Conservation (phyloP, 2,113 vertebrate genomes). For the Trichomycterus rosablanca region DNA sequence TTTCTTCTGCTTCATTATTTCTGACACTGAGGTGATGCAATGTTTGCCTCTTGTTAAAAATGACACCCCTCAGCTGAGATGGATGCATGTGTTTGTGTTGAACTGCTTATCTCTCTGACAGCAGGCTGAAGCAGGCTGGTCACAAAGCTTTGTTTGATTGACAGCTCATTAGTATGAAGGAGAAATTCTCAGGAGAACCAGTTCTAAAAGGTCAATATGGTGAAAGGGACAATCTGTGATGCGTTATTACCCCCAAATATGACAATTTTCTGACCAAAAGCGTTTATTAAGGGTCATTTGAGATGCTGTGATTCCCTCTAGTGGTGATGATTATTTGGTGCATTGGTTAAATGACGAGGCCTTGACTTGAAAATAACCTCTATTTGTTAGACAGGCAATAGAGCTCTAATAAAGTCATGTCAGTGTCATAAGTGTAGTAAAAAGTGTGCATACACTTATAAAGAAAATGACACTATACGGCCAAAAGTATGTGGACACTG, state of each 20-base stretch:
- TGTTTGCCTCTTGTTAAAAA: slow-evolving; percentile 36
- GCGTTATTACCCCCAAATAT: slow-evolving; percentile 43
- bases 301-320: slow-evolving; percentile 53
- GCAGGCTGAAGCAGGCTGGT: slow-evolving; percentile 27
- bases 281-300: slow-evolving; percentile 22
- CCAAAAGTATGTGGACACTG: too few relatives aligned
- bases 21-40: slow-evolving; percentile 25
- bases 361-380: slow-evolving; percentile 12
- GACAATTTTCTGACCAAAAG: slow-evolving; percentile 42
- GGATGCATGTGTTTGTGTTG: slow-evolving; percentile 42
- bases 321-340: slow-evolving; percentile 35
- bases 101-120: slow-evolving; percentile 51
- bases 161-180: slow-evolving; percentile 36
- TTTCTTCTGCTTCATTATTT: neutral
- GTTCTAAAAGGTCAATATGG: slow-evolving; percentile 49
- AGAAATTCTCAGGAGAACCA: slow-evolving; percentile 27
- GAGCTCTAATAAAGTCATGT: too few relatives aligned
- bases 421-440: too few relatives aligned
- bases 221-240: slow-evolving; percentile 50
- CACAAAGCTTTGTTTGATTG: slow-evolving; percentile 39
- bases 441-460: too few relatives aligned
- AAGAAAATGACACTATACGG: too few relatives aligned
- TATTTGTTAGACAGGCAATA: slow-evolving; percentile 5
- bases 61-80: slow-evolving; percentile 28
- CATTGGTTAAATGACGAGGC: slow-evolving; percentile 6